Evolutionary conservation across 2,797 vertebrate species (phyloP), one percentile per base, ranked within the genome.

Genomic region (Odontamblyopus lacepedii): DNA sequence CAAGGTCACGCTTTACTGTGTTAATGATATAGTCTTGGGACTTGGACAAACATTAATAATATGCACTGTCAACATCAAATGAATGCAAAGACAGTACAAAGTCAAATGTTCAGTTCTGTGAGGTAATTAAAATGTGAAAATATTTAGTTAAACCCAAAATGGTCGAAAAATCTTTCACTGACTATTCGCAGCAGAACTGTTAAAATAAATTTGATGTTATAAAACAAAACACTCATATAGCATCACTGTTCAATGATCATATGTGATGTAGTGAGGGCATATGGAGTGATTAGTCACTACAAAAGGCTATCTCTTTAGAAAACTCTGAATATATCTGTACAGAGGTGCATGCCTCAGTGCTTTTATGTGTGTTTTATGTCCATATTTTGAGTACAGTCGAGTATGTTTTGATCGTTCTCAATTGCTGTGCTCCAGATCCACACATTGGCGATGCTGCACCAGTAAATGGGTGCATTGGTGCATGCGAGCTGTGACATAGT

Each of bases 341-440:
- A 86, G 65, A 84, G 41, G 69, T 6, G 66, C 74, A 85, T 67
- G 80, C 80, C 81, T 79, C 77, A 78, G 30, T 85, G 76, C 67
- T 19, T 56, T 29, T 73, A 79, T 75, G 74, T 64, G 75, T 64
- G 67, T 70, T 67, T 60, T 72, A 69, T 73, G 72, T 26, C 57
- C 9, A 75, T 81, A 60, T 69, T 81, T 55, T 71, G 73, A 76
- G 84, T 70, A 59, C 56, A 79, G 56, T 62, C 70, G 80, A 85
- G 85, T 75, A 63, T 92, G 91, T 93, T 92, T 91, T 92, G 91
- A 92, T 92, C 79, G 86, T 89, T 90, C 80, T 90, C 86, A 83
- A 93, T 90, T 88, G 90, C 76, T 67, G 74, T 80, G 88, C 69
- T 89, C 87, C 76, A 89, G 78, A 90, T 91, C 71, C 72, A 76